Evolutionary conservation across 2,113 vertebrate genomes (phyloP), one percentile per base, ranked within the genome.

Genomic region (Eulacestoma nigropectus): DNA sequence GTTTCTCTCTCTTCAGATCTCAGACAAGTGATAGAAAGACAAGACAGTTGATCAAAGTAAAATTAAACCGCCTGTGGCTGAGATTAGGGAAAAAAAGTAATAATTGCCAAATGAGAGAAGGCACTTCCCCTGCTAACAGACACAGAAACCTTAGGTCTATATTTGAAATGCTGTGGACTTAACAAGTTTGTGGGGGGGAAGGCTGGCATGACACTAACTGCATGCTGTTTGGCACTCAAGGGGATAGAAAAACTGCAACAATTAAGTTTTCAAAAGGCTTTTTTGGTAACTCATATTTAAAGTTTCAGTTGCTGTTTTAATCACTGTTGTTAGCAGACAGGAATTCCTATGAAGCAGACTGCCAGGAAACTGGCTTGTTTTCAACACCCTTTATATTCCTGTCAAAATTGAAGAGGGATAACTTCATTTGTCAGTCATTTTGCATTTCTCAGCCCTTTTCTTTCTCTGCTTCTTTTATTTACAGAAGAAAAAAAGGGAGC

Each of bases 31-130:
- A 95, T 97, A 70, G 10, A 69, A 91, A 87, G 78, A 96, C 78
- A 95, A 95, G 78, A 87, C 74, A 79, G 50, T 50, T 85, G 90
- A 96, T 95, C 90, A 95, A 94, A 97, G 88, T 77, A 90, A 93
- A 95, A 94, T 90, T 77, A 73, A 94, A 91, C 72, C 0, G 23
- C 91, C 84, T 77, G 87, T 88, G 93, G 91, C 75, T 67, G 74
- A 96, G 93, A 96, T 91, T 83, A 95, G 57, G 44, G 68, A 13
- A 70, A 85, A 78, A 91, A 83, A 83, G 59, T 79, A 96, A 62
- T 85, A 91, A 96, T 76, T 93, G 56, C 75, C 73, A 91, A 85
- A 93, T 56, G 72, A 93, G 39, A 94, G 82, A 73, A 87, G 59
- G 50, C 82, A 57, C 20, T 83, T 93, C 25, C 19, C 44, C 44